Base-by-base conservation (phyloP, 1,140 invertebrate genomes). In the Phymastichus coffea region DNA sequence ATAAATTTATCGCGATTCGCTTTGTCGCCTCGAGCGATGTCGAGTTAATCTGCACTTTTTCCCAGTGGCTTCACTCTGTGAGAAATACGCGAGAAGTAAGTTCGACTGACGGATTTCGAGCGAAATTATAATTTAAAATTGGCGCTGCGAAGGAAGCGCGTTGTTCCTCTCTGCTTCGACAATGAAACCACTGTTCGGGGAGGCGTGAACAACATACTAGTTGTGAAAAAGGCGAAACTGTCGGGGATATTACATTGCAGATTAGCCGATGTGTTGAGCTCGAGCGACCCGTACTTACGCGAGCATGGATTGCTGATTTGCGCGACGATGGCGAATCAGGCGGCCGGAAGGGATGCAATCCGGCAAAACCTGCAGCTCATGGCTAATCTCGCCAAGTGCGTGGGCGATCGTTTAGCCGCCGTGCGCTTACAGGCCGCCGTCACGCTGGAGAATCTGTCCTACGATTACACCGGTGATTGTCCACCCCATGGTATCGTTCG, bases 221-320 rank as follows among this genome's bases (percentile, higher is more conserved):
- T n/a, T n/a, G 12, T 7, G 12, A 33, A 33, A 33, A 33, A 33
- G 12, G 12, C 12, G 6, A 33, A 33, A 6, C 6, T 7, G 28
- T 33, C 12, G 12, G 6, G 12, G 12, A 33, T 33, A 12, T 7
- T 33, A 33, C 6, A 33, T 37, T 43, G 4, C 33, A 70, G 70
- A 17, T 56, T 73, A n/a, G 35, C 43, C 19, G 51, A 63, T 35
- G 57, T 71, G 37, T 48, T 67, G 53, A 26, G 56, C n/a, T 65
- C 64, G 12, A 48, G 66, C 1, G 72, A 72, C 51, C 22, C 66
- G 33, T 68, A 68, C 49, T 38, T 72, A 19, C 53, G 68, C 23
- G 67, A 71, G 47, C 64, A 56, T 64, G 63, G 64, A 15, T 65
- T 66, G 4, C 64, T 62, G 43, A 47, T 63, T 25, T 70, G 59